Evolutionary conservation across 2,888 invertebrate species (phyloP), one percentile per base, ranked within the genome.

Genomic region (Acanthopleura granulata): DNA sequence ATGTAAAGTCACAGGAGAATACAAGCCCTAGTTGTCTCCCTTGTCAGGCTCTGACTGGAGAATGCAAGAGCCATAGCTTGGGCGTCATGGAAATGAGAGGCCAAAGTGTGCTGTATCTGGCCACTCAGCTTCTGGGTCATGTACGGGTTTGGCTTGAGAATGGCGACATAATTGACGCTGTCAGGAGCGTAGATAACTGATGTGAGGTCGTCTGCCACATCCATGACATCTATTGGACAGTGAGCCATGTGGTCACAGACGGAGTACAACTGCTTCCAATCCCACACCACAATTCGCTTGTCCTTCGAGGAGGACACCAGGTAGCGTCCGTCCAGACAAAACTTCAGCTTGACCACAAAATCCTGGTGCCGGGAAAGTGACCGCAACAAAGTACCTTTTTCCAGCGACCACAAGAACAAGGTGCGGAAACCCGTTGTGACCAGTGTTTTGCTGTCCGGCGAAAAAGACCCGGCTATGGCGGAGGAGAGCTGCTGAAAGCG

Each of bases 211-310:
- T 77, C 70, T 14, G 83, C 76, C 3, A 84, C 74, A n/a, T 81
- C 79, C 49, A 86, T 75, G 14, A 76, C 51, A 25, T 80, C 75
- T 25, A 86, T 72, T 40, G 82, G 79, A 72, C 83, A 83, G 72
- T 84, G 82, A 11, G 83, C 78, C 22, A 74, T 77, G 76, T 84
- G 83, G 6, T 78, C 76, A 74, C 84, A 80, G 40, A 87, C 71
- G 12, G 86, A 83, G 40, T 80, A 77, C 9, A 76, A 49, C n/a
- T 78, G 71, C 0, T 72, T 62, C 66, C 80, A 79, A 74, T 85
- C 84, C 85, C 86, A 87, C 14, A 86, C 49, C 1, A 85, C 77
- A 6, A 87, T 78, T 22, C 80, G 80, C 72, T 85, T 86, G 72
- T 87, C 87, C 29, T 77, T 51, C 4, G 83, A 79, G 14, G 82